Conservation (phyloP, 2,797 vertebrate genomes). For the Dicrostonyx torquatus region DNA sequence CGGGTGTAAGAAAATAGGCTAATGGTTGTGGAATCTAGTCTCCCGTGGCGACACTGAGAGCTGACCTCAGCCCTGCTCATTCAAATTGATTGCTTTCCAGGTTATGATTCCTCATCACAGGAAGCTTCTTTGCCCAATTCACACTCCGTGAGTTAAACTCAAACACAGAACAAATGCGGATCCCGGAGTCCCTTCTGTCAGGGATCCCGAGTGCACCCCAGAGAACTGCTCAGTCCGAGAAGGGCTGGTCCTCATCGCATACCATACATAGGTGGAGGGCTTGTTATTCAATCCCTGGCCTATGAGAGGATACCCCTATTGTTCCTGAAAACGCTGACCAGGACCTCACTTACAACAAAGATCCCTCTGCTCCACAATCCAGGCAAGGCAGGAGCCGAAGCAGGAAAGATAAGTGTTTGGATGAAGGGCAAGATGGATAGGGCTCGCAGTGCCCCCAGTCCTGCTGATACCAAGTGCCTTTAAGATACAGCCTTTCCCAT, state of each 20-base stretch:
- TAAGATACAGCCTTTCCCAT: constrained; percentile 92
- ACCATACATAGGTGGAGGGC: constrained; percentile 78
- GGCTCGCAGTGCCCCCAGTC: constrained; percentile 79
- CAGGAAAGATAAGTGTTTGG: constrained; percentile 82
- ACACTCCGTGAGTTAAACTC: constrained; percentile 67
- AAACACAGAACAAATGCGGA: constrained; percentile 53
- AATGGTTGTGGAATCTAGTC: constrained; percentile 56
- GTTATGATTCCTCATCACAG: constrained; percentile 60
- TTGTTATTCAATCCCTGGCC: constrained; percentile 79
- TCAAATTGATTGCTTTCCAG: constrained; percentile 59
- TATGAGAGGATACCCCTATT: constrained; percentile 85
- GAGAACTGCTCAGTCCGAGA: constrained; percentile 62
- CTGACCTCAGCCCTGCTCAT: constrained; percentile 59
- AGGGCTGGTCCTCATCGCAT: constrained; percentile 71
- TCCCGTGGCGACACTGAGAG: not conserved
- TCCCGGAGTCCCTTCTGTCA: constrained; percentile 44
- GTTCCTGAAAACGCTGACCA: constrained; percentile 85
- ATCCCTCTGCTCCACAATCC: constrained; percentile 65
- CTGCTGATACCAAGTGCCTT: constrained; percentile 88
- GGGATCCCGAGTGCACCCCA: constrained; percentile 25
- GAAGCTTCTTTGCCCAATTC: constrained; percentile 60
- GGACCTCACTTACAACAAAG: constrained; percentile 76
- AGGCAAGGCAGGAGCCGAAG: constrained; percentile 71
- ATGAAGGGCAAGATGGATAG: constrained; percentile 82
- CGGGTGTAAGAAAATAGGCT: constrained; percentile 66